Evolutionary conservation across 23 tunicate species (phyloP), one percentile per base, ranked within the genome.

Genomic region (Styela clava): DNA sequence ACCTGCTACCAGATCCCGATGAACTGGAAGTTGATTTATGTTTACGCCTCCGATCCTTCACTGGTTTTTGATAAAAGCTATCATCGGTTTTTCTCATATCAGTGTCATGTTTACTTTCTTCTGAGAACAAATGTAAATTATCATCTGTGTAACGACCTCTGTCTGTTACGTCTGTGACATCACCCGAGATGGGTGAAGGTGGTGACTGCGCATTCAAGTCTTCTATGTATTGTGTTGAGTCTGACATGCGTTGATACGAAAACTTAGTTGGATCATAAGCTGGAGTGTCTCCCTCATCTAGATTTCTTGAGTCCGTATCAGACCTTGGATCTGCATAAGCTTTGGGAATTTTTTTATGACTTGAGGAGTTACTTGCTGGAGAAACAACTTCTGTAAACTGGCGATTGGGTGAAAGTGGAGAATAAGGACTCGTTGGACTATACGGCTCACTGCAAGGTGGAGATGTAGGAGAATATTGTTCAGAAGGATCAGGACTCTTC

Each of bases 221-320:
- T 76, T 76, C 81, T 26, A 16, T 52, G 27, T 33, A 23, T 23
- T 36, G 52, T 5, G 65, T 23, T 24, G 81, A 52, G 2, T 52
- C 65, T 21, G 81, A 76, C 64, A 76, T 76, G 0, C 81, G 81
- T 29, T 76, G 62, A 26, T 35, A 76, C 7, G 81, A 76, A 29
- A 76, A 76, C 29, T 76, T 76, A 24, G 65, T 33, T 9, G 81
- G 81, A 44, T 76, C 81, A 52, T 76, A 76, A 20, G 64, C 31
- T 12, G 37, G 29, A 36, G 29, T 76, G 33, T 28, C 37, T 27
- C 29, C 69, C 44, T 76, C 81, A 35, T 71, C 77, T 21, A 3
- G 3, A 2, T 18, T 30, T 7, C 32, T 71, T 5, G 32, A n/a
- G 29, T n/a, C 24, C 5, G 34, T 71, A 21, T 71, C 35, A 3